Evolutionary conservation across 2,113 vertebrate species (phyloP).

Genomic region (Burhinus bistriatus): DNA sequence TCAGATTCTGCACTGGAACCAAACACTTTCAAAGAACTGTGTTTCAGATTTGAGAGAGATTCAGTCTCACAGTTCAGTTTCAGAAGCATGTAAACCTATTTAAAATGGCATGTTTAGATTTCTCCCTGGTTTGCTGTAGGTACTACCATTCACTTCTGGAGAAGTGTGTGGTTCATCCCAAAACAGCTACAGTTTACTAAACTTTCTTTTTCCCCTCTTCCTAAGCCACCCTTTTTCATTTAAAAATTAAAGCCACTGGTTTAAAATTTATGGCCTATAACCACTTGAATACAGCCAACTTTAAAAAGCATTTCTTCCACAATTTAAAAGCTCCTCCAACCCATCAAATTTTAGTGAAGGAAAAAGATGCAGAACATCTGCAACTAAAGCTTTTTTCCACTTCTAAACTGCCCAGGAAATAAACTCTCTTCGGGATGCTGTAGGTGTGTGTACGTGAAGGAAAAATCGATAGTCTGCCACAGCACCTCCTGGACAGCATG

Average conservation of each 20-base stretch:
- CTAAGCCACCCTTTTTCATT: neutral
- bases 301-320: neutral
- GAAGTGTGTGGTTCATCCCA: neutral
- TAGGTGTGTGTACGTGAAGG: neutral
- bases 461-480: neutral
- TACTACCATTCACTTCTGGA: neutral
- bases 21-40: neutral
- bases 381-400: neutral
- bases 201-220: neutral
- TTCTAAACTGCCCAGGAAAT: neutral
- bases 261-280: neutral
- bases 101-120: slow-evolving; percentile 12
- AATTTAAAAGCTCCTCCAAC: neutral
- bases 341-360: neutral
- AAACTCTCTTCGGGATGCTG: neutral
- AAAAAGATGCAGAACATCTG: neutral
- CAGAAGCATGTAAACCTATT: slow-evolving; percentile 4
- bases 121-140: neutral
- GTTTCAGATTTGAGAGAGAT: slow-evolving; percentile 14
- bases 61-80: neutral
- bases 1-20: neutral
- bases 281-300: neutral
- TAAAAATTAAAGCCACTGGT: neutral
- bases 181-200: neutral
- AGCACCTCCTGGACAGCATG: neutral